A percentile compares a stretch with the other conserved stretches of the same genome.
Evolutionary conservation across 2,797 vertebrate species (phyloP).

Genomic region (Chrysocyon brachyurus): DNA sequence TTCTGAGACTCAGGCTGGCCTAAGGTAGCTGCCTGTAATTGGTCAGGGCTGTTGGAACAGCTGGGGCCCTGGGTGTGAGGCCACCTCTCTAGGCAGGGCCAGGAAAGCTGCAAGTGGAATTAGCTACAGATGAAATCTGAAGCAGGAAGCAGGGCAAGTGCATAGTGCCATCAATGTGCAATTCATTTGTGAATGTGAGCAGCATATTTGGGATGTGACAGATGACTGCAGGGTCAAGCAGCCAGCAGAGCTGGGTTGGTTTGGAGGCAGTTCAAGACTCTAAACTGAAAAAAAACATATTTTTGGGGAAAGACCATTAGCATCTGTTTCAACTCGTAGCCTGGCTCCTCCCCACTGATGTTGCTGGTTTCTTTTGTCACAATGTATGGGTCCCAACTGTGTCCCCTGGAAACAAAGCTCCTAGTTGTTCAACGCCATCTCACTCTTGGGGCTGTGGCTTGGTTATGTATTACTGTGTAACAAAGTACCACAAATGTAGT

Average conservation of each 20-base stretch:
- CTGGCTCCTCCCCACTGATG: conserved; percentile 53
- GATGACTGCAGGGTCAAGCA: conserved; percentile 72
- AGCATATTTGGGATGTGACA: conserved; percentile 76
- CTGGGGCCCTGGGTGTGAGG: conserved; percentile 29
- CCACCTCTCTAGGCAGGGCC: background rate
- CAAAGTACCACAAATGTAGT: conserved; percentile 21
- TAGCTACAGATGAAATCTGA: conserved; percentile 67
- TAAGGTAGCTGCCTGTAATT: background rate
- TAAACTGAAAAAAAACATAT: conserved; percentile 73
- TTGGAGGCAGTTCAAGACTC: conserved; percentile 78
- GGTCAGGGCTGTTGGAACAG: background rate
- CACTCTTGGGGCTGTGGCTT: conserved; percentile 18
- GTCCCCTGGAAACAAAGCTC: conserved; percentile 42
- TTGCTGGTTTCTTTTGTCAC: conserved; percentile 71
- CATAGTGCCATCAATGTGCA: conserved; percentile 74
- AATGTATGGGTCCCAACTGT: conserved; percentile 25
- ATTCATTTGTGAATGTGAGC: conserved; percentile 74
- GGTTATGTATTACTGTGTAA: conserved; percentile 57
- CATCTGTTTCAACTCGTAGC: conserved; percentile 77
- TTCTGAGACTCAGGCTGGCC: conserved; percentile 3
- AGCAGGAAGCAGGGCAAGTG: conserved; percentile 60
- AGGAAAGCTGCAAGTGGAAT: conserved; percentile 61
- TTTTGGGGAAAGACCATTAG: conserved; percentile 51
- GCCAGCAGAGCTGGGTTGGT: conserved; percentile 70
- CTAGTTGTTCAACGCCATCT: conserved; percentile 52